Evolutionary conservation across 2,888 invertebrate genomes (phyloP).

Genomic region (Diloba caeruleocephala): DNA sequence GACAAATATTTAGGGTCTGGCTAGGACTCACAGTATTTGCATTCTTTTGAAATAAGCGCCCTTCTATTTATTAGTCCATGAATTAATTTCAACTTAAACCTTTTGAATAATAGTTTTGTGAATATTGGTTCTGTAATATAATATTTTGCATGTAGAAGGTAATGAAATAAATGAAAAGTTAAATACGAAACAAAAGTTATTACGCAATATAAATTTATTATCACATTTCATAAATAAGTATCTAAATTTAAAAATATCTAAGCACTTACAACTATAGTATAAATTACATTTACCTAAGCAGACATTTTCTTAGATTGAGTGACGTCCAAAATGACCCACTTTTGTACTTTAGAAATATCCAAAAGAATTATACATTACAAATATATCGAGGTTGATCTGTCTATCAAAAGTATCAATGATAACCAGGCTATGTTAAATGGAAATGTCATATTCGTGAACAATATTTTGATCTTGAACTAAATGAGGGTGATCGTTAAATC

Average conservation of each 20-base stretch:
- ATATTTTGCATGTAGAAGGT: background rate
- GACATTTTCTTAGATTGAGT: slow-evolving; percentile 62
- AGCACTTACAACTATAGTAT: slow-evolving; percentile 78
- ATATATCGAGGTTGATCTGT: slow-evolving; percentile 56
- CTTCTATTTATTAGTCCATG: slow-evolving; percentile 17
- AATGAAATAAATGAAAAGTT: background rate
- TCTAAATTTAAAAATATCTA: slow-evolving; percentile 77
- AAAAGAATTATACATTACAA: slow-evolving; percentile 53
- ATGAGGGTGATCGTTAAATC: slow-evolving; percentile 60
- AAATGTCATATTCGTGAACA: slow-evolving; percentile 79
- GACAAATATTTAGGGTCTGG: slow-evolving; percentile 41
- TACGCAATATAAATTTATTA: slow-evolving; percentile 83
- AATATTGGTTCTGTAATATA: too few relatives aligned
- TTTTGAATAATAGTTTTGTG: too few relatives aligned
- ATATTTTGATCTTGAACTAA: slow-evolving; percentile 66
- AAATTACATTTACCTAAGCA: slow-evolving; percentile 81
- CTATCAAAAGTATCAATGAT: slow-evolving; percentile 51
- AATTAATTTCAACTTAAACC: slow-evolving; percentile 14
- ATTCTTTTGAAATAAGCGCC: slow-evolving; percentile 29
- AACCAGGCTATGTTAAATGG: slow-evolving; percentile 57
- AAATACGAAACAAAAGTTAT: background rate
- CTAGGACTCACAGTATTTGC: slow-evolving; percentile 34
- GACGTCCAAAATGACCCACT: slow-evolving; percentile 55
- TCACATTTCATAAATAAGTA: slow-evolving; percentile 87
- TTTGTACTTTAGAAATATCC: slow-evolving; percentile 66